These are phyloP conservation scores for Brachypterus glaber DNA, from an alignment of 2,888 invertebrate genomes.

Conservation along the genomic window DNA sequence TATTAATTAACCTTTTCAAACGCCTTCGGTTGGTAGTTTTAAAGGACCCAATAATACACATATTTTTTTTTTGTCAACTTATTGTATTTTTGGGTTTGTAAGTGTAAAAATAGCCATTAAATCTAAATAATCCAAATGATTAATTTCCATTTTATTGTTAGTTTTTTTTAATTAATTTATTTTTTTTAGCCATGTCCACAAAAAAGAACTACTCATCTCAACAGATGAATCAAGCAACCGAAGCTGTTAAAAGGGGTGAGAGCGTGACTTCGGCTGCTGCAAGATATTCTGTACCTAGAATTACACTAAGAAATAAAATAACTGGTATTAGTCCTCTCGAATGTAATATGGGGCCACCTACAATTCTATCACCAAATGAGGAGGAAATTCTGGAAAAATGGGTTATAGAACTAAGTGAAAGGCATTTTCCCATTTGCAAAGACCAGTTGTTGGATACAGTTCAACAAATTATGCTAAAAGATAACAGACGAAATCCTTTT, in stretches of 20 bases:
- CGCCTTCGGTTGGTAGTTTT: no score
- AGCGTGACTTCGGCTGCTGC: conserved; percentile 15
- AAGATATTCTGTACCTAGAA: conserved; percentile 20
- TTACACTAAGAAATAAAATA: conserved; percentile 16
- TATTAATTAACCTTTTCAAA: no score
- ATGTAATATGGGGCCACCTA: conserved; percentile 10
- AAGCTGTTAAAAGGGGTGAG: conserved; percentile 16
- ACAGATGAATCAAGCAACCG: conserved; percentile 9
- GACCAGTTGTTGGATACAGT: conserved; percentile 28
- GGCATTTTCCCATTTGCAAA: conserved; percentile 30
- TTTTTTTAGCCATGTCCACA: background rate
- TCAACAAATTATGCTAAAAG: conserved; percentile 19
- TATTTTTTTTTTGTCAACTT: no score
- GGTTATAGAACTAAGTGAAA: conserved; percentile 23
- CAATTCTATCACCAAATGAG: conserved; percentile 9
- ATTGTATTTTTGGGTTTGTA: no score
- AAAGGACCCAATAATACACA: no score
- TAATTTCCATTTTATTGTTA: no score
- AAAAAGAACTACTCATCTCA: background rate
- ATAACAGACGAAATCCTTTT: conserved; percentile 21
- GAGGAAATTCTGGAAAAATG: conserved; percentile 18
- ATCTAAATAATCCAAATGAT: no score
- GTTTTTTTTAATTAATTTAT: no score
- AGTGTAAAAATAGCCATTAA: no score
- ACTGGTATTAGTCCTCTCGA: conserved; percentile 13